Percentiles rank a stretch among this genome's conserved stretches.
Evolutionary conservation across 1,140 invertebrate species (phyloP).

Genomic region (Acromyrmex charruanus): DNA sequence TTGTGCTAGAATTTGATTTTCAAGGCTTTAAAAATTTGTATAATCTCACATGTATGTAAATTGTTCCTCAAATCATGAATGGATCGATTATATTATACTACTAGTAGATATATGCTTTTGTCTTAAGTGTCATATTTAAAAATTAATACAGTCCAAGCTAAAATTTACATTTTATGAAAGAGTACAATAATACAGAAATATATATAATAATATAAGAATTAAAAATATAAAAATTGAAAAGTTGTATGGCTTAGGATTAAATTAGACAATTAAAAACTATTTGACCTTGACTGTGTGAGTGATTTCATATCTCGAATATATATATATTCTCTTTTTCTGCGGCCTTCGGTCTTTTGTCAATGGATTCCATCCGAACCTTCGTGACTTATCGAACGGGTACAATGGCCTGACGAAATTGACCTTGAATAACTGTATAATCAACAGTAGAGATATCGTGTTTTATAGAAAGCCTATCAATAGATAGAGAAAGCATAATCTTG

Average conservation of each 20-base stretch:
- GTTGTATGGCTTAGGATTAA: not conserved
- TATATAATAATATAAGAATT: too few relatives aligned
- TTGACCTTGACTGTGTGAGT: conserved; percentile 6
- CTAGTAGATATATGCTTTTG: not conserved
- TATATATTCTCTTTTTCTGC: not conserved
- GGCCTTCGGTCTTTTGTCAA: conserved; percentile 10
- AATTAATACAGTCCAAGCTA: not conserved
- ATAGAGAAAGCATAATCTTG: not conserved
- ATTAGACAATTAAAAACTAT: not conserved
- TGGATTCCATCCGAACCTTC: not conserved
- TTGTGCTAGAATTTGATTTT: not conserved
- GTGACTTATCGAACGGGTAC: conserved; percentile 5
- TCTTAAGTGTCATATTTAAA: not conserved
- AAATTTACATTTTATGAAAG: conserved; percentile 14
- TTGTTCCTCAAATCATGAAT: not conserved
- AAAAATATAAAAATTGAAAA: not conserved
- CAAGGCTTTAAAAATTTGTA: not conserved
- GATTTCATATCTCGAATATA: too few relatives aligned
- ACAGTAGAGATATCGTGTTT: not conserved
- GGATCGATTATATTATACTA: not conserved
- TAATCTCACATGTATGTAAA: not conserved
- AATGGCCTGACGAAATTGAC: conserved; percentile 17
- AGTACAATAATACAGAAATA: too few relatives aligned
- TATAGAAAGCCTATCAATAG: conserved; percentile 5
- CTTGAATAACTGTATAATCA: not conserved